Evolutionary conservation across 2,113 vertebrate species (phyloP), one percentile per base, ranked within the genome.

Genomic region (Formicarius rufipectus): DNA sequence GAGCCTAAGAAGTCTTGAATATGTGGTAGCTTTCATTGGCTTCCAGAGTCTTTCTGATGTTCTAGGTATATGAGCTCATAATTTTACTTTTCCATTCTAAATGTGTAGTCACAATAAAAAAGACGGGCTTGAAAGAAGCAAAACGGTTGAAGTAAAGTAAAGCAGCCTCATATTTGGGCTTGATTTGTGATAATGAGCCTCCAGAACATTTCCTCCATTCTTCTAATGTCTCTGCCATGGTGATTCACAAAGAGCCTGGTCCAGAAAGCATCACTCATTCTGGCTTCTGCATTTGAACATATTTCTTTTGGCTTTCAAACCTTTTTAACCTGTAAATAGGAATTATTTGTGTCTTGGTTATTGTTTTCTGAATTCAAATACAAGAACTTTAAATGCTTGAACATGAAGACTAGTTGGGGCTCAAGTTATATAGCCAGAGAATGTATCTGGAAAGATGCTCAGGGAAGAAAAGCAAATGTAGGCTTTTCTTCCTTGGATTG

Each of bases 361-460:
- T n/a, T 45, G 11, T 71, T 87, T 79, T 56, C 33, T 53, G 49
- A 79, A 66, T 58, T 87, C 9, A 85, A 72, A 66, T 39, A 49
- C 1, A 2, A 66, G 42, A 21, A 45, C 2, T 59, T 84, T 82
- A 73, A 69, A 44, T 17, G 4, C 60, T 83, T 69, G 35, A 64
- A 78, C 76, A 17, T 0, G 2, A 24, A 84, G 8, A 55, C 37
- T 27, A 50, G 44, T 21, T 87, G 37, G n/a, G 23, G 27, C 47
- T 92, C 75, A 73, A 78, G 44, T 60, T 55, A 20, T 52, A 11
- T 4, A 69, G 44, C 49, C 69, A 92, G 22, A 76, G 39, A 89
- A 52, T 9, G 28, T 49, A 68, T 58, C 77, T 93, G 84, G 81
- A 82, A 96, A 96, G 71, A 89, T 39, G 77, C 66, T 96, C 64